A percentile compares a stretch with the other conserved stretches of the same genome.
Evolutionary conservation across 2,797 vertebrate species (phyloP).

Genomic region (Gallinago solitaria): DNA sequence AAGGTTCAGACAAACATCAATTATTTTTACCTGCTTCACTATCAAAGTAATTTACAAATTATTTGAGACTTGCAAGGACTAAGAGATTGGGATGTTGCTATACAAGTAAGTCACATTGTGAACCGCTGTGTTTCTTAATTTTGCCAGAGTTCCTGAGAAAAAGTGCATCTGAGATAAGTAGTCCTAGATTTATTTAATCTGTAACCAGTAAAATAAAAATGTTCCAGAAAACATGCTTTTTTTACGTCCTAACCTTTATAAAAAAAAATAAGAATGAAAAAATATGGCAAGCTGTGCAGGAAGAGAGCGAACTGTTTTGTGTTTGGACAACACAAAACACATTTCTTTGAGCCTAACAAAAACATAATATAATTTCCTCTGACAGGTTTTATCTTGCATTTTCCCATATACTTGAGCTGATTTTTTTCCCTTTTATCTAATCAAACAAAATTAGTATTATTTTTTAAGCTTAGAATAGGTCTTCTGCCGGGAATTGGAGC

Average conservation of each 20-base stretch:
- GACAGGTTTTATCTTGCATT: slow-evolving; percentile 38
- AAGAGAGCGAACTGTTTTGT: slow-evolving; percentile 22
- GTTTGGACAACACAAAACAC: slow-evolving; percentile 8
- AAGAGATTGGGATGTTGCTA: not conserved
- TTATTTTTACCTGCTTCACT: not conserved
- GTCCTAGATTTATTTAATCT: slow-evolving; percentile 14
- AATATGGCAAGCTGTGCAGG: slow-evolving; percentile 38
- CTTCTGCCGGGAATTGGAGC: not conserved
- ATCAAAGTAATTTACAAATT: not conserved
- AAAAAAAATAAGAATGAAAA: not conserved
- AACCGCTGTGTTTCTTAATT: not conserved
- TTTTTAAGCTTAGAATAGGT: not conserved
- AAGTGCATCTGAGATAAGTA: not conserved
- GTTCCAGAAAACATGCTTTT: not conserved
- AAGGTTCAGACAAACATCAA: not conserved
- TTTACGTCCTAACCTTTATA: not conserved
- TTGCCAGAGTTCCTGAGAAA: not conserved
- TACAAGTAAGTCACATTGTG: not conserved
- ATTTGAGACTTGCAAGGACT: not conserved
- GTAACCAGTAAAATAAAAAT: not conserved
- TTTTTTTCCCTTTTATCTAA: not conserved
- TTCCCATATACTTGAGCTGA: slow-evolving; percentile 12
- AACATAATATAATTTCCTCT: slow-evolving; percentile 40
- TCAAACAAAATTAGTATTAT: not conserved
- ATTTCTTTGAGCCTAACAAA: slow-evolving; percentile 37